phyloP scores from a whole-genome alignment of 1,140 invertebrate genomes.

The Leucophenga varia region DNA sequence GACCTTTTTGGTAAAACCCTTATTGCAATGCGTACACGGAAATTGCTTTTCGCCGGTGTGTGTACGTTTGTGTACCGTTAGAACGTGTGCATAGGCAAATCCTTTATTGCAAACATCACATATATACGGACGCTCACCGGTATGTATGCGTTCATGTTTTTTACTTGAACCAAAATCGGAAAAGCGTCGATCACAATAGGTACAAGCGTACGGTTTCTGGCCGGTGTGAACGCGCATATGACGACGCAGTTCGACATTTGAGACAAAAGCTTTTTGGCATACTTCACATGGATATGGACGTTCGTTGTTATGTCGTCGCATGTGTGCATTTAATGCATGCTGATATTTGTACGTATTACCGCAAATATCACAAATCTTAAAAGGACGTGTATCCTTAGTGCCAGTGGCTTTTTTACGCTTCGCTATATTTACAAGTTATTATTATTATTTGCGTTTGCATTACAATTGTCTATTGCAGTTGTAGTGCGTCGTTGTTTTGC shows the following conservation, averaged over 20 bases:
- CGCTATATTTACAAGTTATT: too few species aligned
- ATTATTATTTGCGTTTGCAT: too few species aligned
- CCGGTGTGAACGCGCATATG: constrained; percentile 54
- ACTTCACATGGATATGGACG: constrained; percentile 47
- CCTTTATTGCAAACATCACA: constrained; percentile 71
- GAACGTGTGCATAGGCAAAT: constrained; percentile 68
- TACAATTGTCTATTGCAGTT: too few species aligned
- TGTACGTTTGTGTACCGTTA: constrained; percentile 63
- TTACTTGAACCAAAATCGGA: constrained; percentile 64
- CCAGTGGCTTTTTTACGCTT: too few species aligned
- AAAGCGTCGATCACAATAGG: constrained; percentile 69
- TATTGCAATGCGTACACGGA: constrained; percentile 45
- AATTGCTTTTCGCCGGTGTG: constrained; percentile 69
- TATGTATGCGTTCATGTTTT: constrained; percentile 72
- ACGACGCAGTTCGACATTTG: constrained; percentile 48
- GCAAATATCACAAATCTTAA: constrained; percentile 52
- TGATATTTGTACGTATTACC: constrained; percentile 54
- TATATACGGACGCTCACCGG: constrained; percentile 73
- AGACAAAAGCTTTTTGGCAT: constrained; percentile 52
- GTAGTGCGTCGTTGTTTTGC: background rate
- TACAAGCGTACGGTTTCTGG: constrained; percentile 67
- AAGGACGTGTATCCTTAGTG: constrained; percentile 12
- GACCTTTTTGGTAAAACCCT: constrained; percentile 51
- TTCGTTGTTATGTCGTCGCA: constrained; percentile 50
- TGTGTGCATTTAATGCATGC: constrained; percentile 49